Conservation (phyloP, 2,797 vertebrate species). For the Urosaurus nigricauda region DNA sequence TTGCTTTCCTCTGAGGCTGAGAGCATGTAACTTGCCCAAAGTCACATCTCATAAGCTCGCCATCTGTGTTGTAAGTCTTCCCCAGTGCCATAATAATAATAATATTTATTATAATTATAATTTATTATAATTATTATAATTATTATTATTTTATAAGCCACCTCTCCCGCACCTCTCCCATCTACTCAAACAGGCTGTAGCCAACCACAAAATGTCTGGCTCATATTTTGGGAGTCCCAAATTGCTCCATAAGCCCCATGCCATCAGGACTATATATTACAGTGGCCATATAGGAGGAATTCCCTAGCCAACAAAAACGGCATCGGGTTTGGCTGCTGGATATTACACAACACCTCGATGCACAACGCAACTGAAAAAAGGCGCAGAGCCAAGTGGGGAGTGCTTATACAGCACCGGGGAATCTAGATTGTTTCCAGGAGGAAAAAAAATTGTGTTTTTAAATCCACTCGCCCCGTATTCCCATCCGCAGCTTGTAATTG, state of each 20-base stretch:
- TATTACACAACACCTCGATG: conserved; percentile 67
- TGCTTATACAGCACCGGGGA: conserved; percentile 50
- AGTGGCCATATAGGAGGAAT: conserved; percentile 24
- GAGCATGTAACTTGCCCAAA: too few relatives aligned
- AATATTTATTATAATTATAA: too few relatives aligned
- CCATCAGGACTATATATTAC: conserved; percentile 43
- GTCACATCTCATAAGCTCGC: too few relatives aligned
- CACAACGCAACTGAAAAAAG: conserved; percentile 30
- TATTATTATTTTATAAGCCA: too few relatives aligned
- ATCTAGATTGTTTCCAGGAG: conserved; percentile 49
- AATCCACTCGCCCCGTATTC: background rate
- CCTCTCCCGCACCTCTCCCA: background rate
- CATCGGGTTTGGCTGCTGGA: conserved; percentile 73
- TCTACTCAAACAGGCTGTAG: background rate
- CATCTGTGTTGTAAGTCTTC: too few relatives aligned
- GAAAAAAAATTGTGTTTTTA: background rate
- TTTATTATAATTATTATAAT: too few relatives aligned
- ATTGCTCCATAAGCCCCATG: conserved; percentile 11
- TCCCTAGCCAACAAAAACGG: conserved; percentile 20
- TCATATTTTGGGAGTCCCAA: conserved; percentile 50
- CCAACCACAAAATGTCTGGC: background rate
- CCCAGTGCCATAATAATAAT: too few relatives aligned
- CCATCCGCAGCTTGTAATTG: background rate
- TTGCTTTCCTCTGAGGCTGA: too few relatives aligned
- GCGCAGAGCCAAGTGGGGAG: background rate